Conservation (phyloP, 2,797 vertebrate species). For the Delichon dasypus region DNA sequence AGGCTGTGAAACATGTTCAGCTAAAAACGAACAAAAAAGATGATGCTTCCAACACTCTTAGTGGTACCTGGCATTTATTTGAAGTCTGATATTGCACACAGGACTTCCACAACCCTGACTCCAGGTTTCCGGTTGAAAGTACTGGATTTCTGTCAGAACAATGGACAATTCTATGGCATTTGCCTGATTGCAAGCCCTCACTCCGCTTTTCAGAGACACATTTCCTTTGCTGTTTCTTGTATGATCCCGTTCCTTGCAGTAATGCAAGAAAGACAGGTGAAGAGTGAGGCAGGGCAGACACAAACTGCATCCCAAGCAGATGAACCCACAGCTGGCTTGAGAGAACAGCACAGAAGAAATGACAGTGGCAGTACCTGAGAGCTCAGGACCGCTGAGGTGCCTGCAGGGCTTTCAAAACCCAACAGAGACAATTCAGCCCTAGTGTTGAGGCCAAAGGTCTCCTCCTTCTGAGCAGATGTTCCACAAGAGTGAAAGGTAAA, state of each 20-base stretch:
- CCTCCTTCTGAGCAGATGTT: not conserved
- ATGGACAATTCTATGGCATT: not conserved
- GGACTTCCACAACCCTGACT: not conserved
- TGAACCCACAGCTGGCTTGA: not conserved
- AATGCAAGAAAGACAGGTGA: not conserved
- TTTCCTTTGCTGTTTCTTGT: not conserved
- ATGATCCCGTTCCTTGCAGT: not conserved
- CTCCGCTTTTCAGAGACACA: not conserved
- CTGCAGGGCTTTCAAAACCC: not conserved
- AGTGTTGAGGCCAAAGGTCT: not conserved
- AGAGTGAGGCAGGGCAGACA: not conserved
- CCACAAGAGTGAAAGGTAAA: not conserved
- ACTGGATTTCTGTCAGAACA: not conserved
- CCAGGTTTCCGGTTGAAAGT: not conserved
- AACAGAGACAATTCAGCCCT: not conserved
- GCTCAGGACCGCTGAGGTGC: not conserved
- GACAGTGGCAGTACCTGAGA: not conserved
- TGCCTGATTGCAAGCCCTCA: not conserved
- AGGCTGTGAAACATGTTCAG: constrained; percentile 33
- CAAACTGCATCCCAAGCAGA: not conserved
- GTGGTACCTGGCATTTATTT: constrained; percentile 24
- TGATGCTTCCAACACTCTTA: not conserved
- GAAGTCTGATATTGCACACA: not conserved
- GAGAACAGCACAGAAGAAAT: not conserved
- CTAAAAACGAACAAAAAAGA: constrained; percentile 24